These are phyloP conservation scores for Solenodon paradoxus DNA, from an alignment of 2,113 vertebrate species.

Conservation along the genomic window DNA sequence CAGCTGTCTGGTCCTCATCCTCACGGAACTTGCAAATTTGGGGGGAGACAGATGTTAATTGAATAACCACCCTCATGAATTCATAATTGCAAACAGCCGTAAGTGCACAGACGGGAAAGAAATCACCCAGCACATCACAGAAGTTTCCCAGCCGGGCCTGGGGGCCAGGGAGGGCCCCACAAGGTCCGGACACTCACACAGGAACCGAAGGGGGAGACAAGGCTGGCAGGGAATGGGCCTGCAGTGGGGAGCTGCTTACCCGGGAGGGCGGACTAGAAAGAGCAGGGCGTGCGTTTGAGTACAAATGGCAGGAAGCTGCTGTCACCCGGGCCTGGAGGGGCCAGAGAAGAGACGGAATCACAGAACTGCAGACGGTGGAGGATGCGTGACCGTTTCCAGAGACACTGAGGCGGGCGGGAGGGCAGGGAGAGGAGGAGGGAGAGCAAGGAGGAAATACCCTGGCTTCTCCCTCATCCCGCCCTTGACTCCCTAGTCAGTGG, in stretches of 20 bases:
- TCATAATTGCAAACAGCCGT: slow-evolving; percentile 41
- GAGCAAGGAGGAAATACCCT: neutral
- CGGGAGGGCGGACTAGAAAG: no score
- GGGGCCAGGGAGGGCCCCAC: neutral
- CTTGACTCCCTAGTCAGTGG: neutral
- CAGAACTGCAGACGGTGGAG: neutral
- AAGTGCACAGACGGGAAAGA: slow-evolving; percentile 2
- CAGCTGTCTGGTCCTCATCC: slow-evolving; percentile 52
- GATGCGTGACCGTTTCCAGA: neutral
- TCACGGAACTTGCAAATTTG: slow-evolving; percentile 5
- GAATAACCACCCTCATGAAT: slow-evolving; percentile 32
- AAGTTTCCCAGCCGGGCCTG: neutral
- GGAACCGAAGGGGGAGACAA: neutral
- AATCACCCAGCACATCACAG: neutral
- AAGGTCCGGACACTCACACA: neutral
- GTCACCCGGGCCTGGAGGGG: neutral
- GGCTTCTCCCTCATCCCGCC: neutral
- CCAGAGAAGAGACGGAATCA: neutral
- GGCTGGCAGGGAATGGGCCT: neutral
- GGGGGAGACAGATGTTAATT: slow-evolving; percentile 52
- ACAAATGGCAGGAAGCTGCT: neutral
- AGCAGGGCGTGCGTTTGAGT: no score
- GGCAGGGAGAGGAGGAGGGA: no score
- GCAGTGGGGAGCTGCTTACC: neutral
- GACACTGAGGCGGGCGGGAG: neutral